phyloP scores from a whole-genome alignment of 2,113 vertebrate genomes.

The Acrocephalus kingi region DNA sequence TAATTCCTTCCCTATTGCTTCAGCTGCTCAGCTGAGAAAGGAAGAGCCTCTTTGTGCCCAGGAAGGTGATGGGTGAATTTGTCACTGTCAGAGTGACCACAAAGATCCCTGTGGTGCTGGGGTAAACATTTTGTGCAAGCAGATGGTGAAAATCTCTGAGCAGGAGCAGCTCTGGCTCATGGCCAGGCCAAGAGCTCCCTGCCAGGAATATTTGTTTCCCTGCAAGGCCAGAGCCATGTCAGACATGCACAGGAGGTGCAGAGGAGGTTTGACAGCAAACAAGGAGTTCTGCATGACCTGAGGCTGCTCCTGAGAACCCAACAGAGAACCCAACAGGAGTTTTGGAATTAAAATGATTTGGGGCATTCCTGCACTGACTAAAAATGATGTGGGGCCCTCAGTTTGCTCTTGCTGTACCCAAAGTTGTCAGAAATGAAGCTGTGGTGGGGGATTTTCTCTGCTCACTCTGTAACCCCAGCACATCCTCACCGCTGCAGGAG shows the following conservation, averaged over 20 bases:
- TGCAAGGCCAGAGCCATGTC: neutral
- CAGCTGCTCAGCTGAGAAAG: neutral
- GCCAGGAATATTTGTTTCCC: neutral
- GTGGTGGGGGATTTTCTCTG: neutral
- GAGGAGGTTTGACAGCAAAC: neutral
- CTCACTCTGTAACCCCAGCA: neutral
- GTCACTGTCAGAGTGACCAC: neutral
- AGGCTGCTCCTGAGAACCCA: neutral
- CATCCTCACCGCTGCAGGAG: slow-evolving; percentile 72
- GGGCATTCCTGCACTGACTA: neutral
- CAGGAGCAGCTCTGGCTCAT: slow-evolving; percentile 2
- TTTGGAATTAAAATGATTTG: neutral
- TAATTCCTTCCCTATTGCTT: neutral
- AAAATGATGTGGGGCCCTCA: neutral
- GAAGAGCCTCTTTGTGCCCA: neutral
- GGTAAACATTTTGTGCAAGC: neutral
- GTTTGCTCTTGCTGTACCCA: neutral
- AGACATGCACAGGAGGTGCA: neutral
- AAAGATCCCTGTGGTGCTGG: neutral
- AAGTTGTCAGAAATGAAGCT: neutral
- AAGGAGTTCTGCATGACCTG: neutral
- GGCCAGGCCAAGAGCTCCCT: neutral
- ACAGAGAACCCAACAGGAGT: neutral
- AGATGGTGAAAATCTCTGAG: neutral
- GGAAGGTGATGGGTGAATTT: neutral